A percentile compares a stretch with the other conserved stretches of the same genome.
These are phyloP conservation scores for Drosophila mettleri DNA, from an alignment of 2,888 invertebrate genomes.

Conservation along the genomic window DNA sequence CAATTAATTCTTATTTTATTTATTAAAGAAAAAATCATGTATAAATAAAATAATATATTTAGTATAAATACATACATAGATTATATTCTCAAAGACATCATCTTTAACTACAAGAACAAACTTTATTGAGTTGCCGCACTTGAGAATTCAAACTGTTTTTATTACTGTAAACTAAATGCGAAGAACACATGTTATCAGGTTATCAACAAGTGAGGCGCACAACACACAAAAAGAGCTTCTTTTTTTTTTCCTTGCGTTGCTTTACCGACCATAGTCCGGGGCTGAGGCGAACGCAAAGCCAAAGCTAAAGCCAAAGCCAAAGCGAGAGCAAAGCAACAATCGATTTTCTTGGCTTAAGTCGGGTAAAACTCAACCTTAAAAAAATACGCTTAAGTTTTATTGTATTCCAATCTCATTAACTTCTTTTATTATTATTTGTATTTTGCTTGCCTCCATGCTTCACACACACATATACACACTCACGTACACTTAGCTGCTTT, in stretches of 20 bases:
- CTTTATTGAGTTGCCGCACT: not conserved
- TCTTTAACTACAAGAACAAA: not conserved
- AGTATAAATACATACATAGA: too few species aligned
- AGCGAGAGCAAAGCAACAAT: slow-evolving; percentile 41
- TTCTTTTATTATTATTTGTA: slow-evolving; percentile 78
- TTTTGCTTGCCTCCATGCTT: slow-evolving; percentile 46
- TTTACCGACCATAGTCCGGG: not conserved
- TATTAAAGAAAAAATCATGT: too few species aligned
- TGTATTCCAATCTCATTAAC: slow-evolving; percentile 78
- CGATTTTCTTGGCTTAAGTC: slow-evolving; percentile 71
- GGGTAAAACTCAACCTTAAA: slow-evolving; percentile 68
- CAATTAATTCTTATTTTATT: too few species aligned
- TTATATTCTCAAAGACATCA: too few species aligned
- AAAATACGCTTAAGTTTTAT: slow-evolving; percentile 77
- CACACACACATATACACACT: not conserved
- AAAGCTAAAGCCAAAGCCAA: not conserved
- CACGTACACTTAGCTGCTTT: not conserved
- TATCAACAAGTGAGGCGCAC: slow-evolving; percentile 33
- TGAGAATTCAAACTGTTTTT: not conserved
- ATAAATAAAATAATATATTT: too few species aligned
- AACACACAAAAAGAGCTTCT: slow-evolving; percentile 12
- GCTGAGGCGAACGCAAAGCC: not conserved
- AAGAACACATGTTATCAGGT: not conserved
- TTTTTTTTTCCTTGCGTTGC: not conserved
- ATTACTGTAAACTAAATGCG: not conserved